Evolutionary conservation across 2,113 vertebrate species (phyloP).

Genomic region (human): DNA sequence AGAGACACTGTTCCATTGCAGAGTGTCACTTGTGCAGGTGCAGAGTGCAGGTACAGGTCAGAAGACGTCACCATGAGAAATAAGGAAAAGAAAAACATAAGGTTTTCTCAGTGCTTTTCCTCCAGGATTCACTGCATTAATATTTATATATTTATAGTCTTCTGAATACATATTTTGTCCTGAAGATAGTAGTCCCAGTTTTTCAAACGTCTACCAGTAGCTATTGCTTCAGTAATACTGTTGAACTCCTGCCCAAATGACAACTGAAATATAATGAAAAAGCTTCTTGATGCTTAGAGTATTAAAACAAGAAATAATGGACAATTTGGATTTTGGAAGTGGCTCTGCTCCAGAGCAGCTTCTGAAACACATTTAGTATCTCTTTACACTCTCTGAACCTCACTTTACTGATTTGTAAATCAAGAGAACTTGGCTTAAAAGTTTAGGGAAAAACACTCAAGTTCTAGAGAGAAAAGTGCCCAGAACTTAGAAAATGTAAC

Average conservation of each 20-base stretch:
- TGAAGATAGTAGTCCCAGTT: neutral
- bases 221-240: neutral
- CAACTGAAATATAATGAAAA: neutral
- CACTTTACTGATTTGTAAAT: neutral
- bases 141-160: neutral
- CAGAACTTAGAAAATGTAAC: neutral
- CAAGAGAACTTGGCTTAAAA: neutral
- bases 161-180: neutral
- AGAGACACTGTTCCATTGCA: rapidly evolving
- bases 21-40: neutral
- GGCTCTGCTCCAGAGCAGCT: neutral
- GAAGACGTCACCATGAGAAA: neutral
- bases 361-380: neutral
- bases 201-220: neutral
- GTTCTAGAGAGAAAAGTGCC: neutral
- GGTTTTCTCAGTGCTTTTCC: neutral
- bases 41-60: neutral
- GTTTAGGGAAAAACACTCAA: neutral
- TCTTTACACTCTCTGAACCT: neutral
- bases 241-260: neutral
- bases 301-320: neutral
- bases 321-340: neutral
- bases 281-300: neutral
- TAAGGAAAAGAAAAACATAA: neutral
- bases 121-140: neutral